phyloP scores from a whole-genome alignment of 2,113 vertebrate genomes.

The Cygnus buccinator region DNA sequence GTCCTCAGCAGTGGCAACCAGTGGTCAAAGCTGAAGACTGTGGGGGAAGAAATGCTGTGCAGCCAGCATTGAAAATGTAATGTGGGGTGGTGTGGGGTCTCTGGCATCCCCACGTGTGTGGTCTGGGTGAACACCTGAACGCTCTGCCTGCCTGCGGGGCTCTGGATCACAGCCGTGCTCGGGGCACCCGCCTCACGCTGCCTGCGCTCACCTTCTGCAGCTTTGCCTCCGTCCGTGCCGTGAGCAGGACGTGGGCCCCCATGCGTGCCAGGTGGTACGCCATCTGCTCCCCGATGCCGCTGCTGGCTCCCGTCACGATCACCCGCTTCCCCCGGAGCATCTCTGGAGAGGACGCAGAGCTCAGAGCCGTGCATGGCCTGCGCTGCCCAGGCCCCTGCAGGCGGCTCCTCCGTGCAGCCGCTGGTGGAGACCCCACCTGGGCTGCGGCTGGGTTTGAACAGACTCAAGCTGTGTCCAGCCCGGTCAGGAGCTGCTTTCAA shows the following conservation, averaged over 20 bases:
- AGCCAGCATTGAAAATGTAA: accelerated
- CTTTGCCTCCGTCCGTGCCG: slow-evolving; percentile 64
- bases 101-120: accelerated
- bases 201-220: slow-evolving; percentile 75
- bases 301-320: slow-evolving; percentile 80
- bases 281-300: slow-evolving; percentile 80
- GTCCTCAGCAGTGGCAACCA: neutral
- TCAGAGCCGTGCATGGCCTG: accelerated
- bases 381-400: accelerated
- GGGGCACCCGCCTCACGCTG: accelerated
- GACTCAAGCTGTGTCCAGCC: neutral
- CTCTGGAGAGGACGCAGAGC: slow-evolving; percentile 45
- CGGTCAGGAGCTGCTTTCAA: neutral
- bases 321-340: slow-evolving; percentile 79
- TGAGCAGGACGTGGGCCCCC: slow-evolving; percentile 79
- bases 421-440: accelerated
- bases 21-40: neutral
- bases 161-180: neutral
- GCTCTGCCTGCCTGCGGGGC: neutral
- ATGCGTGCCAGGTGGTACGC: slow-evolving; percentile 79
- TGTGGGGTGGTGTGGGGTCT: accelerated
- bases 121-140: accelerated
- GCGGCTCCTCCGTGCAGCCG: accelerated
- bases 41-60: accelerated
- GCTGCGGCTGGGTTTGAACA: neutral